Base-by-base conservation (phyloP, 2,113 vertebrate species). In the Hoplias malabaricus region DNA sequence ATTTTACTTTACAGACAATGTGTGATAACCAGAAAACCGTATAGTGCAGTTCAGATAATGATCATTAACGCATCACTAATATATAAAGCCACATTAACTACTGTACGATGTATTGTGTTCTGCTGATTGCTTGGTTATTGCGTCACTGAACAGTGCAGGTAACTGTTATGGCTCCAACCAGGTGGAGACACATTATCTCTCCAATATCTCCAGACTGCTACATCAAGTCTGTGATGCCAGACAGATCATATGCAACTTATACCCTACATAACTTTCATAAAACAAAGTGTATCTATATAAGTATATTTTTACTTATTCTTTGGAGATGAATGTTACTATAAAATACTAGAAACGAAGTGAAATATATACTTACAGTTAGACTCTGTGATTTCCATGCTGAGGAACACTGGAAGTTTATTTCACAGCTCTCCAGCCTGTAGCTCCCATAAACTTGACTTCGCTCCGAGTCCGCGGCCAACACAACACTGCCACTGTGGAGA, bases 321-420 rank as follows among this genome's bases (percentile, higher is more conserved):
- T 46, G 46, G 2, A 29, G 13, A 57, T 2, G 3, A 13, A 43
- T 2, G 42, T 14, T 33, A 6, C 25, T 5, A 13, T 14, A 5
- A 59, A 59, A 59, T 11, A 31, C 27, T 61, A 7, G 31, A 16
- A 31, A 61, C 2, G 12, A 16, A 59, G 16, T 4, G 31, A 43
- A 46, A 46, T 2, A 31, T 1, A n/a, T 50, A 75, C 73, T 75
- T 42, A 75, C 73, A 75, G 61, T 42, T 67, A 50, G 73, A 67
- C 3, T 67, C 73, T 6, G 62, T 29, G 50, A 54, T 42, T 25
- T 75, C 73, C 73, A 75, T 75, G 14, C 3, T 38, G 16, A 21
- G 31, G 13, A 66, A 27, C 29, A 54, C 48, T 53, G 4, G 2
- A 1, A 12, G 9, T 8, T 7, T 27, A 19, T 29, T 54, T 75